Base-by-base conservation (phyloP, 2,888 invertebrate species). In the Dasysyrphus albostriatus region DNA sequence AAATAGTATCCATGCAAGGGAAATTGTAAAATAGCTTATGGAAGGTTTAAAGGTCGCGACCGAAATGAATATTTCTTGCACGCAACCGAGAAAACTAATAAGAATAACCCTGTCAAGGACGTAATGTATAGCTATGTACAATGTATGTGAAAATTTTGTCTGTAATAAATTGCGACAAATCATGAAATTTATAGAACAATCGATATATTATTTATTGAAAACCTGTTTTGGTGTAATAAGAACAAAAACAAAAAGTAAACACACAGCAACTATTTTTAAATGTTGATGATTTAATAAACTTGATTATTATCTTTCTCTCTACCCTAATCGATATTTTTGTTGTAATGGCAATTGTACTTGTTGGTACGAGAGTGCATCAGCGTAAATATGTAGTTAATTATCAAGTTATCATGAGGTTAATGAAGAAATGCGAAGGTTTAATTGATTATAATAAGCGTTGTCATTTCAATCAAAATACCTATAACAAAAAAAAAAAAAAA, bases 11-110 rank as follows among this genome's bases (percentile, higher is more conserved):
- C 51, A 73, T 70, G 47, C 29, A 79, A 77, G 44, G 32, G 32
- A 56, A 24, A 24, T 29, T 42, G 37, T 8, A 19, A 44, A 63
- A 29, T 14, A 24, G 24, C 19, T 37, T 12, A 12, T 8, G 4
- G 6, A 61, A 42, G 61, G 80, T 51, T 51, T 73, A 72, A 69
- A 82, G 83, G 83, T 83, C 83, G 73, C 51, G 42, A 72, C 70
- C 47, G 32, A 61, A 75, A 61, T 65, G 16, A 49, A 56, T 58
- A 44, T 75, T 75, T 8, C 14, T 9, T 47, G 56, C 58, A 82
- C 70, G 63, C 29, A 70, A 47, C 10, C 49, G 6, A n/a, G n/a
- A 1, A 37, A 39, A 54, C 29, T 69, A 39, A 54, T 54, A 58
- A 44, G 37, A 47, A 65, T 73, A 54, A 14, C 37, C 54, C n/a